Conservation (phyloP, 2,797 vertebrate species). For the Tiaroga cobitis region DNA sequence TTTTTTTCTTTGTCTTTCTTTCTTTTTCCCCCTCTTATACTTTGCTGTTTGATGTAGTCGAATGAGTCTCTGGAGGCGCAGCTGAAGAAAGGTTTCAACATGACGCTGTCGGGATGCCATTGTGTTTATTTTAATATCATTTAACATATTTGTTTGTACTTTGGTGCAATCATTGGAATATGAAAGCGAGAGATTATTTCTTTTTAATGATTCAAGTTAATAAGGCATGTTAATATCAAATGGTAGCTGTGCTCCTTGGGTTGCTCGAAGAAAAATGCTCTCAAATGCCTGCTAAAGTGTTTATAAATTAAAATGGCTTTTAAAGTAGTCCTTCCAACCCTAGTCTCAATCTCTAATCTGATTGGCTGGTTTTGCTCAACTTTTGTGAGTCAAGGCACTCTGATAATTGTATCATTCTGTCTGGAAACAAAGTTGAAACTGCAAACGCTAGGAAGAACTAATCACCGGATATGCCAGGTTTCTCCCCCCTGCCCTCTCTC, state of each 20-base stretch:
- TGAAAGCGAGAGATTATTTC: conserved; percentile 63
- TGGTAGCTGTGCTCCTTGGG: conserved; percentile 34
- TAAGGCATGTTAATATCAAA: conserved; percentile 62
- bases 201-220: conserved; percentile 64
- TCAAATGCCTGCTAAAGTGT: conserved; percentile 11
- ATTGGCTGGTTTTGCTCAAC: conserved; percentile 16
- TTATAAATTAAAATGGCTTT: not conserved
- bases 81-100: conserved; percentile 71
- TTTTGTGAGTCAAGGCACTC: not conserved
- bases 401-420: not conserved
- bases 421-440: not conserved
- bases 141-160: conserved; percentile 67
- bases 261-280: conserved; percentile 17
- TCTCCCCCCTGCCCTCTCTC: too few species aligned
- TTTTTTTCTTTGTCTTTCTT: conserved; percentile 53
- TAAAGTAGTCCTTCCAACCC: not conserved
- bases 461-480: not conserved
- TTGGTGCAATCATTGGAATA: conserved; percentile 50
- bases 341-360: not conserved
- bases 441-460: not conserved
- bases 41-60: conserved; percentile 78
- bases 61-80: conserved; percentile 73
- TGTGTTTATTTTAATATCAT: conserved; percentile 59
- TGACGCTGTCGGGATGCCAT: conserved; percentile 64
- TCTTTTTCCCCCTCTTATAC: conserved; percentile 22